phyloP scores from a whole-genome alignment of 2,888 invertebrate species.

The Perithous albicinctus region DNA sequence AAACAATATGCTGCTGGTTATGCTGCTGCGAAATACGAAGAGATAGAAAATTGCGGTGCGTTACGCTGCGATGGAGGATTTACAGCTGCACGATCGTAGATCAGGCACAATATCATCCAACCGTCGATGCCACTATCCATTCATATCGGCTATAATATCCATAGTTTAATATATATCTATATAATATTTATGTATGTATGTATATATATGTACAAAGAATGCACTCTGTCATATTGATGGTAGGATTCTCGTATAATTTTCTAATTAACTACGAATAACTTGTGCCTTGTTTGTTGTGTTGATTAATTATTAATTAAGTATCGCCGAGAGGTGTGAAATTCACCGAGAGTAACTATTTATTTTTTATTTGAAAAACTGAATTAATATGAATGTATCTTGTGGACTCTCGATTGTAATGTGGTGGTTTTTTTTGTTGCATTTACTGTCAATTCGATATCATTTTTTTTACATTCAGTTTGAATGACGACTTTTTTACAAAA shows the following conservation, averaged over 20 bases:
- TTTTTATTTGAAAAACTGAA: slow-evolving; percentile 18
- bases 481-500: too few species aligned
- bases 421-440: neutral
- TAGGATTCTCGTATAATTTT: slow-evolving; percentile 31
- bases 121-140: slow-evolving; percentile 35
- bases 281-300: slow-evolving; percentile 20
- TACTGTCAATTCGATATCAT: neutral
- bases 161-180: neutral
- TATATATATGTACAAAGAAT: neutral
- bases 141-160: slow-evolving; percentile 39
- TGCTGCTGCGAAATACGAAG: slow-evolving; percentile 60
- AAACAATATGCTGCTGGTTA: slow-evolving; percentile 66
- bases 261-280: slow-evolving; percentile 41
- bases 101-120: slow-evolving; percentile 47
- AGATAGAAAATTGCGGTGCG: slow-evolving; percentile 68
- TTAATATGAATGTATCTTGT: neutral
- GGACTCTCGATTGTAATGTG: neutral
- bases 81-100: slow-evolving; percentile 56
- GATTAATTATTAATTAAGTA: slow-evolving; percentile 46
- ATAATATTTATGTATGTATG: too few species aligned
- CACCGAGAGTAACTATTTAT: slow-evolving; percentile 32
- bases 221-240: slow-evolving; percentile 19
- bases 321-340: slow-evolving; percentile 3
- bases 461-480: neutral
- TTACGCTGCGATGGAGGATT: slow-evolving; percentile 65